A percentile compares a stretch with the other conserved stretches of the same genome.
phyloP scores from a whole-genome alignment of 2,113 vertebrate genomes.

The Campylomormyrus numenius region DNA sequence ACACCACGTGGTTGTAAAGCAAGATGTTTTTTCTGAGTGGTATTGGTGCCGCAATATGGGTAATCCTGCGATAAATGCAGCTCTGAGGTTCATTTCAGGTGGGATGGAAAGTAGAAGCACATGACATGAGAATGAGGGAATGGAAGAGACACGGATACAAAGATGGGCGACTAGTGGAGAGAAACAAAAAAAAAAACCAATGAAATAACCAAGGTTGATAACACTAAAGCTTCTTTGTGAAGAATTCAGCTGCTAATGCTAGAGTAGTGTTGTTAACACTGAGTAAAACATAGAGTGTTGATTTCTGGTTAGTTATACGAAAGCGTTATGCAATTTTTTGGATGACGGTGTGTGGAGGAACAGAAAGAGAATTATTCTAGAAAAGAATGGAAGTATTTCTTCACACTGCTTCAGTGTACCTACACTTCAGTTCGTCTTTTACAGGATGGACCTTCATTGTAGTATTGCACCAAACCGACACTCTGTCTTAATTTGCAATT shows the following conservation, averaged over 20 bases:
- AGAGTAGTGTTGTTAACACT: neutral
- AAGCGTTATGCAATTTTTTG: neutral
- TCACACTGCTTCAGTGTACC: neutral
- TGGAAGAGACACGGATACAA: neutral
- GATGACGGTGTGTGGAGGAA: neutral
- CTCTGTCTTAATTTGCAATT: neutral
- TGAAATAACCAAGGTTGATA: neutral
- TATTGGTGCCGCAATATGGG: neutral
- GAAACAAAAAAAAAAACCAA: neutral
- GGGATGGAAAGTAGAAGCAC: neutral
- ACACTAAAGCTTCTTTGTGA: neutral
- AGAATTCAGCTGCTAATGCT: neutral
- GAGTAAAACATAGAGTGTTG: neutral
- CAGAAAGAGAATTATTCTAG: neutral
- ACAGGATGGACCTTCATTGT: neutral
- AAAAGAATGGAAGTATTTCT: neutral
- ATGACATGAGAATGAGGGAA: neutral
- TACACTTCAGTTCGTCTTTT: neutral
- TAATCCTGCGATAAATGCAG: neutral
- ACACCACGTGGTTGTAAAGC: neutral
- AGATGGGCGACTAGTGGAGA: neutral
- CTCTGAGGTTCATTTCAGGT: neutral
- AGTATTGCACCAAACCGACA: neutral
- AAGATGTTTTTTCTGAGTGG: neutral
- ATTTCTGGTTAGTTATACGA: neutral